phyloP scores from a whole-genome alignment of 2,113 vertebrate species.

The Beaufortia kweichowensis region DNA sequence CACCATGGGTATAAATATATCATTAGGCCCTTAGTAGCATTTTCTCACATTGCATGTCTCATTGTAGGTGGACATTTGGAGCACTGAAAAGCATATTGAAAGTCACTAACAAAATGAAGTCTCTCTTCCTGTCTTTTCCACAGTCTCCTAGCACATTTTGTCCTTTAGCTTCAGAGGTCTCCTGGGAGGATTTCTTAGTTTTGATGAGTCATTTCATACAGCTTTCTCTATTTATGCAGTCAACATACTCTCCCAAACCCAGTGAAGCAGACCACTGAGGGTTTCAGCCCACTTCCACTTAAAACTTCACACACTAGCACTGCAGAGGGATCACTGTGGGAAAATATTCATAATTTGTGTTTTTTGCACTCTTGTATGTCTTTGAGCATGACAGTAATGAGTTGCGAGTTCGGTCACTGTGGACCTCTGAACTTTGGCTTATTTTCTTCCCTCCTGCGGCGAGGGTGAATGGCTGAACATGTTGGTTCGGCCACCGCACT shows the following conservation, averaged over 20 bases:
- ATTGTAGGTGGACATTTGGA: background rate
- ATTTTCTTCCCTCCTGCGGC: background rate
- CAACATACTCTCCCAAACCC: background rate
- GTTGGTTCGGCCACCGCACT: background rate
- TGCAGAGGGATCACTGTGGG: slow-evolving; percentile 12
- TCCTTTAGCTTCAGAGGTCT: background rate
- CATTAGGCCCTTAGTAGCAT: background rate
- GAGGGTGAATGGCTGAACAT: background rate
- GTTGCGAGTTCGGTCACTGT: no score
- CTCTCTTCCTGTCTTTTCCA: background rate
- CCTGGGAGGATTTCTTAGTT: background rate
- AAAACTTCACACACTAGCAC: background rate
- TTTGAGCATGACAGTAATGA: background rate
- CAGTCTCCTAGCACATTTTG: background rate
- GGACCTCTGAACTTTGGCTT: background rate
- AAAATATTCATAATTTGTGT: slow-evolving; percentile 4
- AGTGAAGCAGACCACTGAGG: background rate
- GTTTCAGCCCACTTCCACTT: slow-evolving; percentile 14
- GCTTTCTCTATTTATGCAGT: slow-evolving; percentile 3
- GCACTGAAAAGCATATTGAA: background rate
- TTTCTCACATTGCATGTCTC: background rate
- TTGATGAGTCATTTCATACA: slow-evolving; percentile 26
- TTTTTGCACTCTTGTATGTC: background rate
- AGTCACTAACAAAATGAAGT: background rate
- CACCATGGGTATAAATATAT: background rate